phyloP scores from a whole-genome alignment of 30 jellyfish, hydroid and myxozoan genomes.

The Clytia hemisphaerica region DNA sequence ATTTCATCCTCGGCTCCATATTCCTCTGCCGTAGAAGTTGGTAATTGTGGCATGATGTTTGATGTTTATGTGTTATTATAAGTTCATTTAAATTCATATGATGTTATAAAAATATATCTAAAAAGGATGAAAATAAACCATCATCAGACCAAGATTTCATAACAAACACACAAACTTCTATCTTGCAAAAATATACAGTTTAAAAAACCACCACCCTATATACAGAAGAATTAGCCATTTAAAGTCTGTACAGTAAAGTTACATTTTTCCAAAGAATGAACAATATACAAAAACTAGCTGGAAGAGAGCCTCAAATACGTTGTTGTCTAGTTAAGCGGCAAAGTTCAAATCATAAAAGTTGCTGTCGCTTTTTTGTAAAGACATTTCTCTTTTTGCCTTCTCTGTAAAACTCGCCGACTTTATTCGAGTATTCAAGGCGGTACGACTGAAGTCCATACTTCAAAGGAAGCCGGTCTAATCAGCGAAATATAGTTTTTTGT shows the following conservation, averaged over 20 bases:
- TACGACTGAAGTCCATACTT: slow-evolving; percentile 68
- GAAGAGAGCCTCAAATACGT: no score
- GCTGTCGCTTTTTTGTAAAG: slow-evolving; percentile 30
- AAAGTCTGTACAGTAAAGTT: no score
- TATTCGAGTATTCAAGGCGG: slow-evolving; percentile 83
- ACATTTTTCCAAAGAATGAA: no score
- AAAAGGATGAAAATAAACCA: no score
- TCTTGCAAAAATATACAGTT: no score
- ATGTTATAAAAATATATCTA: no score
- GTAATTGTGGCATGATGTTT: slow-evolving; percentile 83
- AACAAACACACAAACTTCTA: no score
- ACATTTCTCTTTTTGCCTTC: slow-evolving; percentile 28
- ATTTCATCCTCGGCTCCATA: slow-evolving; percentile 96
- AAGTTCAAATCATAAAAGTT: slow-evolving; percentile 46
- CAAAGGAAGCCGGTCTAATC: slow-evolving; percentile 91
- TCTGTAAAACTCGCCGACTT: slow-evolving; percentile 42
- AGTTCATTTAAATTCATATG: slow-evolving; percentile 20
- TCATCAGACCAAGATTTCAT: no score
- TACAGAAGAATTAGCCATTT: no score
- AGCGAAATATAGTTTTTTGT: slow-evolving; percentile 70
- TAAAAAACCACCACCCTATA: no score
- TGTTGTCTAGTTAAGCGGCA: slow-evolving; percentile 31
- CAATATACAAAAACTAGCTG: no score
- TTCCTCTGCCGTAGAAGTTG: slow-evolving; percentile 93
- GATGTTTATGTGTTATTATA: not conserved